Base-by-base conservation (phyloP, 2,888 invertebrate genomes). In the Sthenelais limicola region DNA sequence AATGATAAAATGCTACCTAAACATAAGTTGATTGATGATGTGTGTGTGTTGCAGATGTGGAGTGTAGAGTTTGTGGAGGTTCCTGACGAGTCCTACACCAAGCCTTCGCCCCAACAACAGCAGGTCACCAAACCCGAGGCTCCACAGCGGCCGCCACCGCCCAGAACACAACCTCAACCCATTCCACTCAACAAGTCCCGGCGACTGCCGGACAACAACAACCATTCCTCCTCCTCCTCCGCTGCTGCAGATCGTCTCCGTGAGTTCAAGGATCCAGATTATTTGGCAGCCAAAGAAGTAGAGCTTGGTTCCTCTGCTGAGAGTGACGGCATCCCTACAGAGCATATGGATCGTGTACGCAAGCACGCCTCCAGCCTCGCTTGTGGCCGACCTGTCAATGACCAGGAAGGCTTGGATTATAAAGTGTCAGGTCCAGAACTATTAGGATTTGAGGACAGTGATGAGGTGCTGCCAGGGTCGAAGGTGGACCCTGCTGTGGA, bases 1-100 rank as follows among this genome's bases (percentile, higher is more conserved):
- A n/a, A n/a, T n/a, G n/a, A n/a, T n/a, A n/a, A n/a, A n/a, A n/a
- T n/a, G n/a, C n/a, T n/a, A n/a, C n/a, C n/a, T n/a, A n/a, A n/a
- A n/a, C n/a, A n/a, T n/a, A n/a, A n/a, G n/a, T n/a, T n/a, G n/a
- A n/a, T n/a, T n/a, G n/a, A n/a, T n/a, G n/a, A n/a, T n/a, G n/a
- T n/a, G n/a, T n/a, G 12, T 58, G 7, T 68, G 2, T 80, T 62
- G 9, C 85, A 96, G 95, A 97, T 98, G 97, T 98, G 97, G 97
- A 96, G 96, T 12, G 91, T 97, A 84, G 96, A 97, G 87, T 96
- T 96, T 86, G 92, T 95, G 58, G 94, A 95, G 90, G 93, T 94
- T 62, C 93, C 94, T 47, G 90, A 91, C 76, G 91, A 92, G 52
- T 68, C 71, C 24, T 75, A 78, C 49, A 32, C 51, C n/a, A 72